Conservation (phyloP, 2,888 invertebrate genomes). For the Petrolisthes cinctipes region DNA sequence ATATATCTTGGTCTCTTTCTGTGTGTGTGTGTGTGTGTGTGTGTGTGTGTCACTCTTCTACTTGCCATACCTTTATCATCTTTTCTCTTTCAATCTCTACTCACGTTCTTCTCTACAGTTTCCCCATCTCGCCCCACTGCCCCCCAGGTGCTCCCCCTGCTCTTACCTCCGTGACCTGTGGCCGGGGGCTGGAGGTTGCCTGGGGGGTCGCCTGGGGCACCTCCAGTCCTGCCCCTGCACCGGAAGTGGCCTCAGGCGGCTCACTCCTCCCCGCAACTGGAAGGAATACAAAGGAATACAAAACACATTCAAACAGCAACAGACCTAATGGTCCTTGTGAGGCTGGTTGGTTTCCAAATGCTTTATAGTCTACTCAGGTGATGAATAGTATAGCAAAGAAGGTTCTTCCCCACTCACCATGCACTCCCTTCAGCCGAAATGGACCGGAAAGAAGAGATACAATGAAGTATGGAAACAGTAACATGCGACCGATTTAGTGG, state of each 20-base stretch:
- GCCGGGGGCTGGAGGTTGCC: slow-evolving; percentile 9
- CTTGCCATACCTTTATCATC: too few relatives aligned
- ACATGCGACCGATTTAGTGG: too few relatives aligned
- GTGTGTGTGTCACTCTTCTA: not conserved
- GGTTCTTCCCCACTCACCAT: too few relatives aligned
- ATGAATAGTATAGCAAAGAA: not conserved
- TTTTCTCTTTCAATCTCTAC: not conserved
- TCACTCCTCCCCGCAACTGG: not conserved
- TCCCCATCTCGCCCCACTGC: slow-evolving; percentile 4
- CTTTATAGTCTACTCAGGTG: too few relatives aligned
- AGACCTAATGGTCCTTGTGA: too few relatives aligned
- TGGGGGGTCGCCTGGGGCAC: slow-evolving; percentile 9
- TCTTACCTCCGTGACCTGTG: slow-evolving; percentile 27
- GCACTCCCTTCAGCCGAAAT: too few relatives aligned
- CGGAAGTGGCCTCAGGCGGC: slow-evolving; percentile 46
- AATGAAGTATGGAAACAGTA: not conserved
- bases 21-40: not conserved
- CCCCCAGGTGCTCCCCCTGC: not conserved
- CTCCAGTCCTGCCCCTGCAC: slow-evolving; percentile 42
- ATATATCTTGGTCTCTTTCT: not conserved
- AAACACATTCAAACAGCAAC: not conserved
- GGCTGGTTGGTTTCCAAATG: not conserved
- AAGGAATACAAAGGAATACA: not conserved
- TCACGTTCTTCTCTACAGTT: not conserved
- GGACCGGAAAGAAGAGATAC: not conserved